These are phyloP conservation scores for Spea hammondii DNA, from an alignment of 2,797 vertebrate species.

Conservation along the genomic window DNA sequence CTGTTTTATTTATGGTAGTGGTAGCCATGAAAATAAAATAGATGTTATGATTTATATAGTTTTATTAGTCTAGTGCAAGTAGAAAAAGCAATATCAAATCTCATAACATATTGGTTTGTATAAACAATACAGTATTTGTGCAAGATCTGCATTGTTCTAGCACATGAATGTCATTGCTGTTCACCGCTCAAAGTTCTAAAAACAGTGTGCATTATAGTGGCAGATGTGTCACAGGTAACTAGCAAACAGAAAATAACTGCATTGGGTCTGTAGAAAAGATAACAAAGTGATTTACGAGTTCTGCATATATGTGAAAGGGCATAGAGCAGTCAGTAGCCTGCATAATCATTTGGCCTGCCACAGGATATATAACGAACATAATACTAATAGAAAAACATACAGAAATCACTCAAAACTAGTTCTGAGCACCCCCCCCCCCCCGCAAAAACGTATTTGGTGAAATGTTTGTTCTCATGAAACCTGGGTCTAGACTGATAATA, in stretches of 20 bases:
- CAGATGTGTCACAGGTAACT: slow-evolving; percentile 16
- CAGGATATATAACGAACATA: slow-evolving; percentile 17
- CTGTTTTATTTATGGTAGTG: too few species aligned
- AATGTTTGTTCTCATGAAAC: too few species aligned
- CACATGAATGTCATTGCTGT: slow-evolving; percentile 12
- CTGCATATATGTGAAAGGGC: slow-evolving; percentile 11
- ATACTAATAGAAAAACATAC: background rate
- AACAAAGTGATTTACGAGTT: slow-evolving; percentile 20
- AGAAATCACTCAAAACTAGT: too few species aligned
- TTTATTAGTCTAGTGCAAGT: too few species aligned
- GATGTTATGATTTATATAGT: too few species aligned
- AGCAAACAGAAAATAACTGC: slow-evolving; percentile 35
- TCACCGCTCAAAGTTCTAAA: slow-evolving; percentile 11
- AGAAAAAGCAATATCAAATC: too few species aligned
- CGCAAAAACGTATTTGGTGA: too few species aligned
- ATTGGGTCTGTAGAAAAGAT: slow-evolving; percentile 23
- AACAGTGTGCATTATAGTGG: slow-evolving; percentile 26
- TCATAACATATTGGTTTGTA: too few species aligned
- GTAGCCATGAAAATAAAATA: too few species aligned
- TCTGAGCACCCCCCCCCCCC: too few species aligned
- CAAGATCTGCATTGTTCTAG: background rate
- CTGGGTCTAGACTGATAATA: too few species aligned
- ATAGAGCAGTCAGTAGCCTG: slow-evolving; percentile 24
- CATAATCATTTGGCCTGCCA: slow-evolving; percentile 27
- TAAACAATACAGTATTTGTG: too few species aligned